Base-by-base conservation (phyloP, 2,113 vertebrate genomes). In the Pterocles burchelli region DNA sequence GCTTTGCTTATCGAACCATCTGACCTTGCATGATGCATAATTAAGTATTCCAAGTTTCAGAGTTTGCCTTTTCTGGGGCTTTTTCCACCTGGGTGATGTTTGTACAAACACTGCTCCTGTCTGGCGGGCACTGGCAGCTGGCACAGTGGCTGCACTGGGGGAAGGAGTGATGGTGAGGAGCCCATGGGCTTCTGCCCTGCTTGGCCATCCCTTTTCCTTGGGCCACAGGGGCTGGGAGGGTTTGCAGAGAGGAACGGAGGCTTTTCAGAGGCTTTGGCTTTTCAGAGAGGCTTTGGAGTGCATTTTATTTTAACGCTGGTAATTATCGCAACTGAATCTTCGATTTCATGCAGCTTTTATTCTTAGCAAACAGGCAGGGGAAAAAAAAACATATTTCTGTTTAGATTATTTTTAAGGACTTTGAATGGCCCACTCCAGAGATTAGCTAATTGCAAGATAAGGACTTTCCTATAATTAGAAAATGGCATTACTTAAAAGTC, bases 361-460 rank as follows among this genome's bases (percentile, higher is more conserved):
- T 97, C 95, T 96, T 94, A 86, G 93, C 75, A 93, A 96, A 93
- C 89, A 92, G 58, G 19, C 31, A 1, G 11, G 14, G 91, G 24
- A 8, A 71, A 92, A 93, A 88, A 92, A 68, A 28, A 6, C 15
- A 22, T 88, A 92, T 82, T 95, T 95, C 97, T 88, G 17, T 92
- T 96, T 82, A 96, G 94, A 95, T 52, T 66, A 63, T 87, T 90
- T 93, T 96, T 95, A 94, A 97, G 96, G 96, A 75, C 96, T 97
- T 95, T 66, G 84, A 97, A 96, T 95, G 83, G 85, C 95, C 94
- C 90, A 88, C 96, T 97, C 96, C 72, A 95, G 91, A 95, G 95
- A 95, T 89, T 96, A 84, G 95, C 82, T 96, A 97, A 98, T 96
- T 97, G 97, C 95, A 80, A 78, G 95, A 97, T 96, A 92, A 97